Percentiles rank a stretch among this genome's conserved stretches.
Evolutionary conservation across 2,113 vertebrate species (phyloP).

Genomic region (Lasiurus cinereus): DNA sequence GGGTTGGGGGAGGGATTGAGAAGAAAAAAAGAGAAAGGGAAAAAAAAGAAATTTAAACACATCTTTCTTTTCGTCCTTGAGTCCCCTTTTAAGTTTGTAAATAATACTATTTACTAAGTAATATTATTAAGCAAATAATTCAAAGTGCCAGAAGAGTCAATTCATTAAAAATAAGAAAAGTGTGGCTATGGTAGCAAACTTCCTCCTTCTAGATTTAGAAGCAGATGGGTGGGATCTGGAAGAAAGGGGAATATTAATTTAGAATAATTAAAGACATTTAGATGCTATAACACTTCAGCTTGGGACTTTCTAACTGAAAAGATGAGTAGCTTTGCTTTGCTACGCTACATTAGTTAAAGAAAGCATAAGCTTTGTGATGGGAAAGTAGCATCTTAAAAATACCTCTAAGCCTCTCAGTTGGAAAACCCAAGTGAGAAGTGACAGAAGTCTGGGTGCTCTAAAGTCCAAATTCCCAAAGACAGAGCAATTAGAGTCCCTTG

Average conservation of each 20-base stretch:
- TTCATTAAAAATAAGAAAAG: conserved; percentile 25
- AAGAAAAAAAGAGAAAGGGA: not conserved
- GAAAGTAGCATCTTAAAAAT: not conserved
- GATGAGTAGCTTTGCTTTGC: conserved; percentile 31
- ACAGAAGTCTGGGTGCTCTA: not conserved
- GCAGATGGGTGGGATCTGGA: not conserved
- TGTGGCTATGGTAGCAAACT: too few species aligned
- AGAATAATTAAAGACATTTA: not conserved
- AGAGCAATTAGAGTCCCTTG: not conserved
- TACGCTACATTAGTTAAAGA: not conserved
- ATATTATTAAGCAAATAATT: not conserved
- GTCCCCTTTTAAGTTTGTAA: conserved; percentile 34
- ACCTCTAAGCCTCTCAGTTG: not conserved
- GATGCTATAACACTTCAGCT: not conserved
- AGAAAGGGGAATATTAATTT: not conserved
- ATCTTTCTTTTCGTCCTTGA: not conserved
- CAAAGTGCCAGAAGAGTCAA: not conserved
- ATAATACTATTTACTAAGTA: not conserved
- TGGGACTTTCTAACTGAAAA: not conserved
- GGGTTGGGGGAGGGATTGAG: not conserved
- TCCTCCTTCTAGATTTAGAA: not conserved
- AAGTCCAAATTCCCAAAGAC: not conserved
- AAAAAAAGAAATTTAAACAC: not conserved
- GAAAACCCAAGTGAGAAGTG: not conserved
- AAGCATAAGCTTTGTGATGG: not conserved